These are phyloP conservation scores for Alexandromys fortis DNA, from an alignment of 2,113 vertebrate species.

Conservation along the genomic window DNA sequence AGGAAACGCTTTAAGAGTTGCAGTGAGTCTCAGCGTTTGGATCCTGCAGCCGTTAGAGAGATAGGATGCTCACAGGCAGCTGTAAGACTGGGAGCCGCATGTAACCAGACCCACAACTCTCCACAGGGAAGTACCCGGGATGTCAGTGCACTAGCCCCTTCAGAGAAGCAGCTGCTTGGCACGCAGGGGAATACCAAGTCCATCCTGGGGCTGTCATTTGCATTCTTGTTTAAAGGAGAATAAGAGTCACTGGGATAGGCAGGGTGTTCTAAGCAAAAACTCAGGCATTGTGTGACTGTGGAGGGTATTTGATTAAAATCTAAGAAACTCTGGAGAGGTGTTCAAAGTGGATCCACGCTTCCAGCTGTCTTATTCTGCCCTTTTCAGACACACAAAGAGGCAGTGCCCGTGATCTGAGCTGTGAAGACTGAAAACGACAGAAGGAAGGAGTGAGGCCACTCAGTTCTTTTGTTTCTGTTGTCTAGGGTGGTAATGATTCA, in stretches of 20 bases:
- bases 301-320: accelerated
- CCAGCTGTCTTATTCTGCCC: background rate
- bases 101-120: background rate
- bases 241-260: accelerated
- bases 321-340: background rate
- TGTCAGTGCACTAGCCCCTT: background rate
- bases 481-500: slow-evolving; percentile 73
- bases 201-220: background rate
- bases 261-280: accelerated
- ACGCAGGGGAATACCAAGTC: accelerated
- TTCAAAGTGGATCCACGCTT: background rate
- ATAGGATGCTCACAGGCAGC: background rate
- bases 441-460: slow-evolving; percentile 41
- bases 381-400: background rate
- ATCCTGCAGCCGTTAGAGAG: background rate
- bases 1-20: slow-evolving; percentile 16
- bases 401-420: background rate
- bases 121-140: background rate
- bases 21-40: background rate
- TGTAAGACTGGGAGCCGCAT: background rate
- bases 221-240: background rate
- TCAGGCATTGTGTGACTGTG: background rate
- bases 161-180: background rate
- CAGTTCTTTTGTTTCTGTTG: slow-evolving; percentile 58
- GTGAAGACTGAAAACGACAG: slow-evolving; percentile 60